A percentile compares a stretch with the other conserved stretches of the same genome.
Conservation (phyloP, 2,113 vertebrate genomes). For the Accipiter virgatus region DNA sequence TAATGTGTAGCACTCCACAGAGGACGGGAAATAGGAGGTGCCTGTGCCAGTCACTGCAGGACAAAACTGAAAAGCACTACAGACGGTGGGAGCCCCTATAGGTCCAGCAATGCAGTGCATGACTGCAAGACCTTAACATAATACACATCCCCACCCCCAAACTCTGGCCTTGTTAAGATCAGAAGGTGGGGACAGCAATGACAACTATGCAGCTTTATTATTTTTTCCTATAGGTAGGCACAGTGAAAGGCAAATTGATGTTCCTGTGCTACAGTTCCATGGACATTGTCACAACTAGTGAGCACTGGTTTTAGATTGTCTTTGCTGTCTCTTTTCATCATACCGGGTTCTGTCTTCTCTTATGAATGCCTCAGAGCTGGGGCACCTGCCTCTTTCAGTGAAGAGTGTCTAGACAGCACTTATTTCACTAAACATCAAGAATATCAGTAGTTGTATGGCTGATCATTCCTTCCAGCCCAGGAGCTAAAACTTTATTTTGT, state of each 20-base stretch:
- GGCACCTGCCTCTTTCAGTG: not conserved
- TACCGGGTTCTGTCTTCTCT: slow-evolving; percentile 21
- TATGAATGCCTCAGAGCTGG: not conserved
- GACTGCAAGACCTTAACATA: not conserved
- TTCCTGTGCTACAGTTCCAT: not conserved
- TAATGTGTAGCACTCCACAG: not conserved
- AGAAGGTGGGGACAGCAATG: not conserved
- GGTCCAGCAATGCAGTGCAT: not conserved
- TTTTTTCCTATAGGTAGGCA: not conserved
- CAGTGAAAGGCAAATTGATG: not conserved
- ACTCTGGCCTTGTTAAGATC: not conserved
- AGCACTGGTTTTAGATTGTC: not conserved
- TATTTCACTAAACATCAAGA: not conserved
- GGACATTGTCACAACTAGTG: not conserved
- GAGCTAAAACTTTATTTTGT: not conserved
- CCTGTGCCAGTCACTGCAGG: not conserved
- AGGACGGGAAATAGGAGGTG: not conserved
- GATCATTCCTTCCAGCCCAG: not conserved
- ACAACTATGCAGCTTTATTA: not conserved
- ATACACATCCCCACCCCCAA: not conserved
- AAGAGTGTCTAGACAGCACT: not conserved
- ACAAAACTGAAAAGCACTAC: not conserved
- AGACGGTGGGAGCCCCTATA: not conserved
- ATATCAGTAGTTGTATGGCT: not conserved
- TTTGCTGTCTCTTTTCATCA: not conserved